Conservation (phyloP, 92 coral and sea anemone species). For the Phenganax stokvisi region DNA sequence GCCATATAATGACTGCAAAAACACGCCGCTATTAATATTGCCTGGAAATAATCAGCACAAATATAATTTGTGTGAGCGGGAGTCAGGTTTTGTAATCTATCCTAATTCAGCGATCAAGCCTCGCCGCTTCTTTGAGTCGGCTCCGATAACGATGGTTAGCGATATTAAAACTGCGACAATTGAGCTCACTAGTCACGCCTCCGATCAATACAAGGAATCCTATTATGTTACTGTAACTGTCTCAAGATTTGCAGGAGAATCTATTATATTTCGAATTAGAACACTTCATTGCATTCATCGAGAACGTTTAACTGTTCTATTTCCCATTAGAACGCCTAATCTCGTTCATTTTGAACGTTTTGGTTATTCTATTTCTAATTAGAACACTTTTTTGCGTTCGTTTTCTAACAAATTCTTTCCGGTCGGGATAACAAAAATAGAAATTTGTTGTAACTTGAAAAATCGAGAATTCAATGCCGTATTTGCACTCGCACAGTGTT, state of each 20-base stretch:
- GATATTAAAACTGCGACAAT: slow-evolving; percentile 21
- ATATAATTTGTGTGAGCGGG: slow-evolving; percentile 12
- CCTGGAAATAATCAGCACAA: slow-evolving; percentile 2
- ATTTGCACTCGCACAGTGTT: slow-evolving; percentile 1
- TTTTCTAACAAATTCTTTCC: too few relatives aligned
- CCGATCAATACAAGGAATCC: background rate
- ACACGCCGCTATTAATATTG: slow-evolving; percentile 20
- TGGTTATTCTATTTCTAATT: too few relatives aligned
- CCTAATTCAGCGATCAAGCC: slow-evolving; percentile 10
- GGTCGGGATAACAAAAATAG: too few relatives aligned
- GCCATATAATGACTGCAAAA: slow-evolving; percentile 2
- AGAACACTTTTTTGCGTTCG: too few relatives aligned
- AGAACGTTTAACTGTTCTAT: too few relatives aligned
- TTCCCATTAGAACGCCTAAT: too few relatives aligned
- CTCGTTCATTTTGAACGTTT: too few relatives aligned
- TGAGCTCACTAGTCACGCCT: background rate
- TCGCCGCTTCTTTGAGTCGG: slow-evolving; percentile 13
- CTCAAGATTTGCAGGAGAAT: background rate
- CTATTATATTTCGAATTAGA: too few relatives aligned
- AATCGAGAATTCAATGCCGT: too few relatives aligned
- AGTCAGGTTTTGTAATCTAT: slow-evolving; percentile 1
- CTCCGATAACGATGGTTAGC: background rate
- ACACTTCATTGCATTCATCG: too few relatives aligned
- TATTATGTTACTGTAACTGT: slow-evolving; percentile 8
- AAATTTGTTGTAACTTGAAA: too few relatives aligned